Percentiles rank a stretch among this genome's conserved stretches.
These are phyloP conservation scores for Lepas anatifera DNA, from an alignment of 2,888 invertebrate species.

Conservation along the genomic window DNA sequence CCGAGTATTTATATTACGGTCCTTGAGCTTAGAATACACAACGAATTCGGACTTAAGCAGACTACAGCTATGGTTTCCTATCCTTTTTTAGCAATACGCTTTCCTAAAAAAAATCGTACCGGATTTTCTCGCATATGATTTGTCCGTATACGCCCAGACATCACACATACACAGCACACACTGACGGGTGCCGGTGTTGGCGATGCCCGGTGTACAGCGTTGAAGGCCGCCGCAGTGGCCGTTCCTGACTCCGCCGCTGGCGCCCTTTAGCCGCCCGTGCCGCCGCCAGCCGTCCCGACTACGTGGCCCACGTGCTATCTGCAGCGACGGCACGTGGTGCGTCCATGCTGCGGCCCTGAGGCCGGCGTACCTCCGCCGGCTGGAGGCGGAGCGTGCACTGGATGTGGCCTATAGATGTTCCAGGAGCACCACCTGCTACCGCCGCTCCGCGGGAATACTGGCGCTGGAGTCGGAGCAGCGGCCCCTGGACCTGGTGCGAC, in stretches of 20 bases:
- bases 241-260: constrained; percentile 6
- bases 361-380: not conserved
- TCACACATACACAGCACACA: too few relatives aligned
- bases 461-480: not conserved
- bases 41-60: too few relatives aligned
- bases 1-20: too few relatives aligned
- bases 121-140: too few relatives aligned
- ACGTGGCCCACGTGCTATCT: not conserved
- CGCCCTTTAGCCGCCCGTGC: not conserved
- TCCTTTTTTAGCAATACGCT: too few relatives aligned
- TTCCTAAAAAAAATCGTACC: too few relatives aligned
- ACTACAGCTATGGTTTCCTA: too few relatives aligned
- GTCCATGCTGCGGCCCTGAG: not conserved
- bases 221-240: not conserved
- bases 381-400: not conserved
- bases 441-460: not conserved
- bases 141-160: too few relatives aligned
- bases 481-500: not conserved
- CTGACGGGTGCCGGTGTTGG: too few relatives aligned
- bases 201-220: not conserved
- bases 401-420: not conserved
- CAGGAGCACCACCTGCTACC: not conserved
- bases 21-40: too few relatives aligned
- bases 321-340: not conserved
- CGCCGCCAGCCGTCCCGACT: not conserved